Base-by-base conservation (phyloP, 92 coral and sea anemone species). In the Phenganax stokvisi region DNA sequence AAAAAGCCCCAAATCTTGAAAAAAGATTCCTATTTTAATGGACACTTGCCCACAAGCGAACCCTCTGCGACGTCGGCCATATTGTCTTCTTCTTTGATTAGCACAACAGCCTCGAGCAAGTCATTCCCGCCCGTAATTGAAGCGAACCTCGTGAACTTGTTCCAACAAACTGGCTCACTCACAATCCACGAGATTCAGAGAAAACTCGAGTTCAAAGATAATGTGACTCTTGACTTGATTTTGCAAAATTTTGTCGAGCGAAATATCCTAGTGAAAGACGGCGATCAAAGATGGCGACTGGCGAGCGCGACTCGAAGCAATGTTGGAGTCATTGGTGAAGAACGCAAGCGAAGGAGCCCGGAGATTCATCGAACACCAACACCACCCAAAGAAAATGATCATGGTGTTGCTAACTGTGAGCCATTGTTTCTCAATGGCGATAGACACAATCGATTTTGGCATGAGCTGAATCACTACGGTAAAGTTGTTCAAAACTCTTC, bases 241-340 rank as follows among this genome's bases (percentile, higher is more conserved):
- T 53, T 79, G 54, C 72, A 79, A 16, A 64, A 63, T 0, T 61
- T 79, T 8, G 31, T 63, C 17, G 51, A 79, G 57, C 73, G 83
- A 20, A 56, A 56, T 9, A 17, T 79, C 17, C 52, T 79, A 15
- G 37, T 20, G 51, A 79, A 62, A 51, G 83, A 79, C 12, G 56
- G 74, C 30, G 71, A 37, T 28, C 74, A 52, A 79, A 79, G 74
- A 79, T 79, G 83, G 83, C 83, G 83, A 8, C 61, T 79, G 61
- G 83, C 83, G 74, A 63, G 83, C 31, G 17, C 56, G 28, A 51
- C 28, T 1, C 58, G 51, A 16, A 62, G 12, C 74, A 64, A 54
- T 53, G 74, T 79, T 3, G 83, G 83, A 6, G 83, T 79, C 54
- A 79, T 79, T 54, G 83, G 83, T 0, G 83, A 65, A 17, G 83